Base-by-base conservation (phyloP, 2,113 vertebrate genomes). In the Eulacestoma nigropectus region DNA sequence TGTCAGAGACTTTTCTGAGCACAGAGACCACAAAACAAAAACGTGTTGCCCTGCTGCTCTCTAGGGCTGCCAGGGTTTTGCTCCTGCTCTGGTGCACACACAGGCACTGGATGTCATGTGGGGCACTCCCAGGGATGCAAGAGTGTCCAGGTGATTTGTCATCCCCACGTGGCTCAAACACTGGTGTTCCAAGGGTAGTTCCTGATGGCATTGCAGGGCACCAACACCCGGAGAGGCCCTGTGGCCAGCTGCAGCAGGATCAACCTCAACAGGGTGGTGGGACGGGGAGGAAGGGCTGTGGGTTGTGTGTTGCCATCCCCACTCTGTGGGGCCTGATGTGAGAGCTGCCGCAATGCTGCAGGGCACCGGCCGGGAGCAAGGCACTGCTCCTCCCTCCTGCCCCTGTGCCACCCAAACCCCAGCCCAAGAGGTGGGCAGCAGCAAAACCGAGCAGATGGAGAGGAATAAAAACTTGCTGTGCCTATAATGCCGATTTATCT, bases 391-490 rank as follows among this genome's bases (percentile, higher is more conserved):
- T 67, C 20, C 22, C 42, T 50, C 52, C 72, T 62, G 30, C 8
- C 11, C 60, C 68, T 30, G 25, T 6, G 6, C 27, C 75, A 62
- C 59, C 10, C 33, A 16, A 32, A 63, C 15, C 26, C 25, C 4
- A 7, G 27, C 26, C 33, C 59, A 22, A 42, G 42, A 7, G 1
- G 1, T 0, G 3, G 33, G 59, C 65, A 30, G 52, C 0, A 0
- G 41, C 27, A 93, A 85, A 85, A 50, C 4, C 0, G 5, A 83
- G 50, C 63, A 90, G 79, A 55, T 0, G 6, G 42, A 80, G 68
- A 80, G 42, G 21, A 67, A 55, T 67, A 70, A 83, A 94, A 44
- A 39, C 3, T 5, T 12, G 8, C 20, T 65, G 37, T 9, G 3
- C 37, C 75, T 26, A 8, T 56, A 74, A 52, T 0, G 1, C 21